Conservation (phyloP, 2,797 vertebrate genomes). For the Dicrostonyx torquatus region DNA sequence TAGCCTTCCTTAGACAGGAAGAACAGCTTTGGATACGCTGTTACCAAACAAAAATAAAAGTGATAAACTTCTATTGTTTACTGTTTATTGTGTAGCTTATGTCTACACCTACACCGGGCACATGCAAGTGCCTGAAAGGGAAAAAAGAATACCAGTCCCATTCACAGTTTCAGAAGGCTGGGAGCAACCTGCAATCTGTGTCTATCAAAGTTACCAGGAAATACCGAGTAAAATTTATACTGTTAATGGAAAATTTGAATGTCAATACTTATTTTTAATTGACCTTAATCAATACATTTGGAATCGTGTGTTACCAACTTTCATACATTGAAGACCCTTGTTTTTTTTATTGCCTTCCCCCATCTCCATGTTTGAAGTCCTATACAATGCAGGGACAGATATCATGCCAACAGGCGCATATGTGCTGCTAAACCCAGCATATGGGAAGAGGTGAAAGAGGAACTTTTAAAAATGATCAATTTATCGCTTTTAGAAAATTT, state of each 20-base stretch:
- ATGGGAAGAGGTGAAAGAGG: slow-evolving; percentile 80
- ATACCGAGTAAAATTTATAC: not conserved
- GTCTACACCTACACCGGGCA: not conserved
- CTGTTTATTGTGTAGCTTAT: not conserved
- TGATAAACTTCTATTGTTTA: not conserved
- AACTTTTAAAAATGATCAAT: slow-evolving; percentile 77
- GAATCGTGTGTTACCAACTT: not conserved
- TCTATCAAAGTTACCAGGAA: not conserved
- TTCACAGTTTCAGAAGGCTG: not conserved
- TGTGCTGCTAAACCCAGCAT: slow-evolving; percentile 77
- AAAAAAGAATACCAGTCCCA: not conserved
- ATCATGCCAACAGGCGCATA: slow-evolving; percentile 62
- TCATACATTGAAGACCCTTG: slow-evolving; percentile 1
- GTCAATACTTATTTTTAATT: slow-evolving; percentile 5
- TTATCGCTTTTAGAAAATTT: slow-evolving; percentile 75
- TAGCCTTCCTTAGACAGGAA: not conserved
- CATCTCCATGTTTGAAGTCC: slow-evolving; percentile 26
- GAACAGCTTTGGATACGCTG: not conserved
- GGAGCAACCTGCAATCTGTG: not conserved
- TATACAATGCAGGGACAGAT: slow-evolving; percentile 38
- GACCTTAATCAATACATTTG: not conserved
- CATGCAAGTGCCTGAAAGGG: not conserved
- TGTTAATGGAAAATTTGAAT: not conserved
- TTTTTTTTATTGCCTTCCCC: slow-evolving; percentile 45
- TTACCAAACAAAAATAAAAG: not conserved